These are phyloP conservation scores for Penaeus monodon DNA, from an alignment of 2,888 invertebrate genomes.

Conservation along the genomic window DNA sequence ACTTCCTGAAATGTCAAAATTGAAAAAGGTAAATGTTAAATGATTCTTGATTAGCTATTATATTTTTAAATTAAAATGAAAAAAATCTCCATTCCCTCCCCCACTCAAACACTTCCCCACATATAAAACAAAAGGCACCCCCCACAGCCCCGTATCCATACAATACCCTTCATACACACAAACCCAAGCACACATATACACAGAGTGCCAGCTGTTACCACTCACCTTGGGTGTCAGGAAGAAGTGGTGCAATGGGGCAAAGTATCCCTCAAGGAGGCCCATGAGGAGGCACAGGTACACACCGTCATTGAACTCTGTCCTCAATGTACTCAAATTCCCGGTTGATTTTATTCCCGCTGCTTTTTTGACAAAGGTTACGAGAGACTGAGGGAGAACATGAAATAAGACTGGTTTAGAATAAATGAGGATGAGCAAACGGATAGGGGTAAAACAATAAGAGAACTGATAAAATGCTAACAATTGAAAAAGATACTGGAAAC, in stretches of 20 bases:
- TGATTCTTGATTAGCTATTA: no score
- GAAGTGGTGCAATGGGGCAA: slow-evolving; percentile 95
- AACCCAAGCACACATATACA: background rate
- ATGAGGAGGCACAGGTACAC: slow-evolving; percentile 94
- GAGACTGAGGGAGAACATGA: slow-evolving; percentile 75
- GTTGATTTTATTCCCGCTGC: slow-evolving; percentile 95
- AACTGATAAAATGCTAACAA: background rate
- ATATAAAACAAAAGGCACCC: no score
- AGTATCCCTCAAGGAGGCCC: slow-evolving; percentile 97
- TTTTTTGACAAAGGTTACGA: slow-evolving; percentile 99
- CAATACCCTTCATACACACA: background rate
- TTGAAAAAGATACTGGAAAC: background rate
- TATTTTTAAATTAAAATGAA: no score
- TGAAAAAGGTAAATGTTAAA: no score
- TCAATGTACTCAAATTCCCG: slow-evolving; percentile 94
- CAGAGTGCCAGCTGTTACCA: background rate
- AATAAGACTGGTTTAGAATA: background rate
- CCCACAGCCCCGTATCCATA: background rate
- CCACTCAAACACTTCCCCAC: no score
- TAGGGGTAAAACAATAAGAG: background rate
- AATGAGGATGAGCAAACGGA: no score
- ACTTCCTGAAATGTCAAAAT: no score
- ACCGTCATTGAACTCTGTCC: slow-evolving; percentile 95
- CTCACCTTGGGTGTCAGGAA: slow-evolving; percentile 86
- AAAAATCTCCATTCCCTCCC: no score